Base-by-base conservation (phyloP, 2,888 invertebrate genomes). In the Lissonota sp. region DNA sequence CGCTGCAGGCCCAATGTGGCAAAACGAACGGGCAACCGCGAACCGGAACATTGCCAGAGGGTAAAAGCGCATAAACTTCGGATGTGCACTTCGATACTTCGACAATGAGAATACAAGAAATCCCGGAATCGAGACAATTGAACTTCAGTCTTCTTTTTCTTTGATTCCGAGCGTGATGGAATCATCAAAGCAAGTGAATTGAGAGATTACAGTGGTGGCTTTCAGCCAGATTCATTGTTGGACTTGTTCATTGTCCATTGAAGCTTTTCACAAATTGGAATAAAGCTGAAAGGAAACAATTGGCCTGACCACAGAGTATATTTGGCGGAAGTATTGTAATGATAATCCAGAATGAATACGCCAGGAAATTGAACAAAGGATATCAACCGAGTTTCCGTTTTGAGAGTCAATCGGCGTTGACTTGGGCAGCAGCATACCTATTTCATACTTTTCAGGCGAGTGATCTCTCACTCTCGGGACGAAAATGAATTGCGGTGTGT, bases 11-110 rank as follows among this genome's bases (percentile, higher is more conserved):
- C 26, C 26, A 26, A 14, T 12, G 57, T 49, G 64, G 58, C 49
- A 46, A 3, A 26, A 63, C 42, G 5, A 10, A 39, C 46, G 57
- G 14, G 46, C 26, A 71, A 77, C 70, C 77, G 64, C 70, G 42
- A 64, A 53, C 58, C 49, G 77, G 58, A 77, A 58, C 64, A 58
- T 77, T 71, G 64, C 64, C 66, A 26, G 16, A 53, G 60, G 55
- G 55, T 1, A 3, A 3, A 69, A 57, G 57, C 42, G 76, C 55
- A 62, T 39, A 64, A 57, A 49, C 4, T 44, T 58, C 14, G 6
- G 26, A 39, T 42, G 53, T 44, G 37, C 63, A 66, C 57, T 71
- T 66, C 55, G 71, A 77, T 71, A 60, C 64, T 66, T 44, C 14
- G 60, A 79, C 60, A 57, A 67, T 53, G 66, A 26, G 14, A 57